Percentiles rank a stretch among this genome's conserved stretches.
Conservation (phyloP, 2,113 vertebrate species). For the Platysternon megacephalum region DNA sequence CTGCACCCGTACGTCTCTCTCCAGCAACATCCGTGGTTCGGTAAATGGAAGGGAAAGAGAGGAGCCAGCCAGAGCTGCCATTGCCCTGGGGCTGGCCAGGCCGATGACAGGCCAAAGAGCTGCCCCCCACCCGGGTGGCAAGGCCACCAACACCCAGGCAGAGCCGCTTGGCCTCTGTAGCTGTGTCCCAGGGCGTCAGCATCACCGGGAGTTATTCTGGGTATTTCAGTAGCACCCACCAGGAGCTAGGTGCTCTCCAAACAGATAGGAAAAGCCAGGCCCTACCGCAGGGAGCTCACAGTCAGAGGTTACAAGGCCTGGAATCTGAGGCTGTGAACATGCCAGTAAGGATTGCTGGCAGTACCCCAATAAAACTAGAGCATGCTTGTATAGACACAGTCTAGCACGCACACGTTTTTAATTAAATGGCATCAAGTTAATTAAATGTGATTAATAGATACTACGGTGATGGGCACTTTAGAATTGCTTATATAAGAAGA, state of each 20-base stretch:
- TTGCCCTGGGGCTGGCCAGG: not conserved
- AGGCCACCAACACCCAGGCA: not conserved
- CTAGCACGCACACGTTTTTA: constrained; percentile 15
- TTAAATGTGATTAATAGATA: constrained; percentile 20
- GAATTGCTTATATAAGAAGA: accelerated
- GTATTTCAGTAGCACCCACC: accelerated
- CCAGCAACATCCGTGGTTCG: accelerated
- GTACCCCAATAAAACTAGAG: not conserved
- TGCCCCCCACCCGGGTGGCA: no score
- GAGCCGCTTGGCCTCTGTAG: not conserved
- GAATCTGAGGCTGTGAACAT: accelerated
- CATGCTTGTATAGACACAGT: not conserved
- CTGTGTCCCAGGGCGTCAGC: accelerated
- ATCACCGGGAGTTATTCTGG: accelerated
- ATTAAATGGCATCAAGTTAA: constrained; percentile 58
- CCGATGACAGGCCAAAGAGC: no score
- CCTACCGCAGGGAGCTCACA: accelerated
- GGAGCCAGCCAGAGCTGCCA: not conserved
- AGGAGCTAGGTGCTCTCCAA: not conserved
- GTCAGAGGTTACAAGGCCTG: not conserved
- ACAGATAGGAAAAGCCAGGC: not conserved
- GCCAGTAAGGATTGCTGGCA: not conserved
- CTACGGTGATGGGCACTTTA: not conserved
- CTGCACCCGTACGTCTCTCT: constrained; percentile 87
- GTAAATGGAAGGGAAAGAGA: not conserved